Conservation (phyloP, 2,888 invertebrate species). For the Cactoblastis cactorum region DNA sequence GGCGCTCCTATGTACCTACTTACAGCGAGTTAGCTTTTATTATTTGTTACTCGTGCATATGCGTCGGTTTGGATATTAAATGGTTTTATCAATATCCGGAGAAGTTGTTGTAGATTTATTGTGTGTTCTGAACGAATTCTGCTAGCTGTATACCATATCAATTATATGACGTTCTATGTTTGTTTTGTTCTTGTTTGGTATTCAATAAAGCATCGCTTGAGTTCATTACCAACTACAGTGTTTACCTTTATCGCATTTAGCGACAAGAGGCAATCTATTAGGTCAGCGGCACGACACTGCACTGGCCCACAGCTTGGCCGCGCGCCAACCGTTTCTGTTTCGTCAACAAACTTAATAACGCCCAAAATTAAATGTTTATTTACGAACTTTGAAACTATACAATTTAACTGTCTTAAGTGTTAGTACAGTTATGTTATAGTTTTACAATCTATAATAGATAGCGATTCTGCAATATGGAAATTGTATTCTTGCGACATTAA, state of each 20-base stretch:
- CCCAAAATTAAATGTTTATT: conserved; percentile 1
- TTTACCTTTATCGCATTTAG: conserved; percentile 6
- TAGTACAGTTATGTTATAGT: background rate
- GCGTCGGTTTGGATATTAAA: too few species aligned
- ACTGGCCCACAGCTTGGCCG: background rate
- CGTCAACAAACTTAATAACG: conserved; percentile 6
- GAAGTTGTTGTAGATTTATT: too few species aligned
- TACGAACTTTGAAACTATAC: conserved; percentile 1
- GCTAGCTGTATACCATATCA: too few species aligned
- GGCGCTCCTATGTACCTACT: too few species aligned
- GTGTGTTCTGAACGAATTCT: too few species aligned
- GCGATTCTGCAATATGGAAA: background rate
- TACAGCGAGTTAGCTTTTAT: conserved; percentile 14
- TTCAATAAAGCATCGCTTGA: background rate
- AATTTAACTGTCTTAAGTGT: background rate
- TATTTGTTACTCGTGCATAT: background rate
- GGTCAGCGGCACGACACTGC: background rate
- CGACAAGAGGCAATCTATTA: conserved; percentile 6
- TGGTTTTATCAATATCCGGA: too few species aligned
- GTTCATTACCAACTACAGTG: background rate
- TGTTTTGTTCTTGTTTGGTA: background rate
- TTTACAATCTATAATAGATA: background rate
- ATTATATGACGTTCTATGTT: too few species aligned
- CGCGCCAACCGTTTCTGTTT: conserved; percentile 3
- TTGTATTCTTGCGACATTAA: background rate